Evolutionary conservation across 2,113 vertebrate species (phyloP), one percentile per base, ranked within the genome.

Genomic region (Pterocles orientalis): DNA sequence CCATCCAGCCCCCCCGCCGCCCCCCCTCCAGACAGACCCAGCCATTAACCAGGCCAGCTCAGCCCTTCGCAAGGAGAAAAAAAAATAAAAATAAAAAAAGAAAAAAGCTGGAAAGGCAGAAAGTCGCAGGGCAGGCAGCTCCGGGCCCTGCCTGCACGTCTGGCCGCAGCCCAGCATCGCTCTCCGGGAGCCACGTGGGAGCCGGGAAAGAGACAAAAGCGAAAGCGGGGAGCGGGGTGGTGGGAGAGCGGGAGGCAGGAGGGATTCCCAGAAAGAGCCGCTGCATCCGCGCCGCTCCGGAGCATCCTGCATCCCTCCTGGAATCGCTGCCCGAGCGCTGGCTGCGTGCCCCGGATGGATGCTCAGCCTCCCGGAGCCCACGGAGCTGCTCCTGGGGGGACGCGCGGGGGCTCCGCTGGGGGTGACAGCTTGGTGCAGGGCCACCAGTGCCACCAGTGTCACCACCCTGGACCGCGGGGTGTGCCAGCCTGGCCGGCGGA

Each of bases 211-310:
- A 92, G 68, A 82, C 71, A 68, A 76, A 89, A 94, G 87, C 25
- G 7, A 61, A 75, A 60, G 56, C n/a, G 20, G 60, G n/a, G 33
- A 71, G 7, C 62, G 31, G n/a, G 39, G 51, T 64, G 5, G 19
- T 78, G 24, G 43, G 20, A 39, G 12, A 85, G 53, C 8, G 36
- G 68, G 57, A 78, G 25, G 60, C 72, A 39, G 47, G 53, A 47
- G 5, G 8, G 19, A 58, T 81, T 95, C 75, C 85, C 80, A 73
- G 90, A 89, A 93, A 75, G 8, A 7, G 11, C 45, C 47, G 62
- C 25, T 47, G 72, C 76, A 60, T 39, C 56, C 31, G 25, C 31
- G 24, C 3, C 0, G 0, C 14, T 58, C 34, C 1, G 0, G 29
- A 33, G 34, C 79, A 89, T 66, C 26, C 66, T n/a, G 24, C 11